Base-by-base conservation (phyloP, 2,797 vertebrate genomes). In the Echeneis naucrates region DNA sequence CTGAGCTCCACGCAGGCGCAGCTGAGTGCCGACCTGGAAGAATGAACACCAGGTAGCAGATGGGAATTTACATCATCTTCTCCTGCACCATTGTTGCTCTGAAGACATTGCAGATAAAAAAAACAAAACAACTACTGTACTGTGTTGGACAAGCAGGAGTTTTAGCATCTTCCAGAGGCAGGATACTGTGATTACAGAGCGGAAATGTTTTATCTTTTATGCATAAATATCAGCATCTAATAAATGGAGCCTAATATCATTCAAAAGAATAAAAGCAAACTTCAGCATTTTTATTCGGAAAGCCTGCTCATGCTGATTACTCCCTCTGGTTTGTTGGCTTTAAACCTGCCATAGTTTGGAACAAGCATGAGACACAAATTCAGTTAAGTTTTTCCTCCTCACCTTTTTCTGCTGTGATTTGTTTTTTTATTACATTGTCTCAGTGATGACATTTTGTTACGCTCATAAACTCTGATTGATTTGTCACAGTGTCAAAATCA, bases 1-100 rank as follows among this genome's bases (percentile, higher is more conserved):
- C 53, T 59, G 7, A 59, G 70, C 61, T 57, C 45, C 63, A 56
- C 1, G 8, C 75, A 76, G 71, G 70, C 73, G 82, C 42, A 62
- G 53, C 26, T 33, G 63, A 78, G 57, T 27, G 58, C 30, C 38
- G 57, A 67, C 56, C 48, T 56, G 51, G 17, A 57, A 52, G 63
- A 74, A 72, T 11, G 8, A 69, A 72, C 52, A 75, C 40, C 8
- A 52, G 19, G 38, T 0, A 83, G 62, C 82, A 88, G 80, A 80
- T 85, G 80, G 77, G 77, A 56, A 83, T 86, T 84, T 88, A 79
- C 77, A 87, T 86, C 47, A 56, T 67, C 65, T 71, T 74, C 64
- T 69, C 70, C 14, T 37, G 48, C 44, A 19, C 5, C 63, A 51
- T 2, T 47, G 44, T 52, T 55, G 30, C 60, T 78, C 38, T 11